Conservation (phyloP, 2,113 vertebrate species). For the Nannospalax galili region DNA sequence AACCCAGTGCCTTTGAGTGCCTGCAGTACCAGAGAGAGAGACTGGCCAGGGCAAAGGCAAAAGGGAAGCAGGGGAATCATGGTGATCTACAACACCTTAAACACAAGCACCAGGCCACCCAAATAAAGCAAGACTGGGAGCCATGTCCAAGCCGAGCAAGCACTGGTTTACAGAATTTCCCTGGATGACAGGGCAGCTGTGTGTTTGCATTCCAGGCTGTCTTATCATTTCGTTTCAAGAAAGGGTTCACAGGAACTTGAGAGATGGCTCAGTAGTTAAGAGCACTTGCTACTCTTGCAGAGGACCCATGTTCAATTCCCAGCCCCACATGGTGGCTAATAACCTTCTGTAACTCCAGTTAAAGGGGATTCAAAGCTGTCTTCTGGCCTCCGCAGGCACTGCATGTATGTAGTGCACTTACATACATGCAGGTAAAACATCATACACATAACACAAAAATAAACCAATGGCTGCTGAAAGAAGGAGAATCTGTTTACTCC, state of each 20-base stretch:
- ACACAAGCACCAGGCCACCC: slow-evolving; percentile 44
- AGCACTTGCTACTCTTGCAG: no score
- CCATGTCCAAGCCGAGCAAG: neutral
- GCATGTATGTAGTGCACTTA: no score
- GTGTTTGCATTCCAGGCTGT: neutral
- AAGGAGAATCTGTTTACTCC: no score
- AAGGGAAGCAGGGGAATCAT: neutral
- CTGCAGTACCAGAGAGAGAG: neutral
- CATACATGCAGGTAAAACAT: no score
- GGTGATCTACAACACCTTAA: neutral
- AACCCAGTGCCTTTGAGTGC: neutral
- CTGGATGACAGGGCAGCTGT: neutral
- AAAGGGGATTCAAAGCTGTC: no score
- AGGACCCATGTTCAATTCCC: no score
- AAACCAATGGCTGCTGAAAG: no score
- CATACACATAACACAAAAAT: no score
- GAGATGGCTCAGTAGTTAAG: no score
- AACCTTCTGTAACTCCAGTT: no score
- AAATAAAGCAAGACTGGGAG: slow-evolving; percentile 30
- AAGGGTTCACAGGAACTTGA: neutral
- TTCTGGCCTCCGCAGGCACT: no score
- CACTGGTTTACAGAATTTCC: neutral
- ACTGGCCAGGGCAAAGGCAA: neutral
- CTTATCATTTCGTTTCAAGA: slow-evolving; percentile 35
- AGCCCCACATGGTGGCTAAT: no score